phyloP scores from a whole-genome alignment of 1,140 invertebrate genomes.

The Drosophila sp. region DNA sequence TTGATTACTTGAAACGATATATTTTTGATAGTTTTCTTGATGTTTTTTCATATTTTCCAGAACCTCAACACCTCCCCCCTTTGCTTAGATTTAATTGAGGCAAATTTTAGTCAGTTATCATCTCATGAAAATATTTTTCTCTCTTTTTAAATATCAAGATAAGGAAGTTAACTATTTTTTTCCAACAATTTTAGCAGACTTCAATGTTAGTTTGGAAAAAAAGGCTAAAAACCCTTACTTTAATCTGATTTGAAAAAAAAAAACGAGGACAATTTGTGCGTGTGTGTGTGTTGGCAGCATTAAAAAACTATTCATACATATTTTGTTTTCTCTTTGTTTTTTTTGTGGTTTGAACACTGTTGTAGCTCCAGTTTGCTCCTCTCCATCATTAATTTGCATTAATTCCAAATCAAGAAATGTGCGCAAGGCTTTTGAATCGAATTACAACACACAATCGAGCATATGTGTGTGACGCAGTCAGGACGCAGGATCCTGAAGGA shows the following conservation, averaged over 20 bases:
- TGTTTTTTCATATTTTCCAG: too few relatives aligned
- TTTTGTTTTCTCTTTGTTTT: not conserved
- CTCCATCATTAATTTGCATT: constrained; percentile 80
- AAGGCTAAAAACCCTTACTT: too few relatives aligned
- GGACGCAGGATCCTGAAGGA: not conserved
- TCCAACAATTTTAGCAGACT: too few relatives aligned
- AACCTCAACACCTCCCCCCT: too few relatives aligned
- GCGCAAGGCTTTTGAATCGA: constrained; percentile 68
- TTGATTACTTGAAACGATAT: too few relatives aligned
- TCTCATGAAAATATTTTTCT: too few relatives aligned
- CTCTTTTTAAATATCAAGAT: too few relatives aligned
- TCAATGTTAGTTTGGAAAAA: too few relatives aligned
- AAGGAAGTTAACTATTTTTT: too few relatives aligned
- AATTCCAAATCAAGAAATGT: constrained; percentile 80
- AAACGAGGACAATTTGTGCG: not conserved
- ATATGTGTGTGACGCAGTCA: constrained; percentile 56
- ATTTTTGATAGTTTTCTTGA: too few relatives aligned
- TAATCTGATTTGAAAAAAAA: constrained; percentile 1
- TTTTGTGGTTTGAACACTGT: constrained; percentile 42
- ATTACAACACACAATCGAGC: constrained; percentile 71
- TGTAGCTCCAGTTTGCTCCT: not conserved
- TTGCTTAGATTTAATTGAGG: too few relatives aligned
- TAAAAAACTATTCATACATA: constrained; percentile 2
- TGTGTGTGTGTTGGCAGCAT: not conserved
- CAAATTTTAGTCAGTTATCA: too few relatives aligned